These are phyloP conservation scores for Miichthys miiuy DNA, from an alignment of 2,797 vertebrate genomes.

Conservation along the genomic window DNA sequence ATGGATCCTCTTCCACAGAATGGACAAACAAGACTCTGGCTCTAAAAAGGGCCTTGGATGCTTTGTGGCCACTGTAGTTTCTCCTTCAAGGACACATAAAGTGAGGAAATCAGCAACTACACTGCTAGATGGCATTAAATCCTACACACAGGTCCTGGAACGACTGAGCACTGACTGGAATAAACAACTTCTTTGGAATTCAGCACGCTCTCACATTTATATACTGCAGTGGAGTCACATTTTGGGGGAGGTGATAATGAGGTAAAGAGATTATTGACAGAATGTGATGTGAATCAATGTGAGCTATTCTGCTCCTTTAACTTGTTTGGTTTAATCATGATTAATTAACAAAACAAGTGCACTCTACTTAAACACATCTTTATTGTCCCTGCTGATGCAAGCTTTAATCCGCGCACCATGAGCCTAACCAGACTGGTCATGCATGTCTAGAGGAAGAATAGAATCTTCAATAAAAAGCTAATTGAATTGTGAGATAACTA, in stretches of 20 bases:
- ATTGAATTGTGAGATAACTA: constrained; percentile 24
- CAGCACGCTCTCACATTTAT: neutral
- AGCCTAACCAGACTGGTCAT: neutral
- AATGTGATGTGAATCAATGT: constrained; percentile 18
- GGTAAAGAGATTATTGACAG: constrained; percentile 16
- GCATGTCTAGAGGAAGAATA: neutral
- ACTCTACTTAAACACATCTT: neutral
- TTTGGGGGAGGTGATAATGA: constrained; percentile 26
- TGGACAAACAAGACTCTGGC: too few species aligned
- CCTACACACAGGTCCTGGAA: neutral
- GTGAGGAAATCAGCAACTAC: too few species aligned
- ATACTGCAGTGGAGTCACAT: constrained; percentile 2
- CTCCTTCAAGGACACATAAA: too few species aligned
- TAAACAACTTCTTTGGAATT: neutral
- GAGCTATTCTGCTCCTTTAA: neutral
- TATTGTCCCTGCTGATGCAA: neutral
- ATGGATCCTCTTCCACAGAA: too few species aligned
- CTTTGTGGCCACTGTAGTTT: too few species aligned
- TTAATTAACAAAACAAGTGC: neutral
- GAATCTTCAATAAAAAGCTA: neutral
- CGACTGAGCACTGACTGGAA: constrained; percentile 5
- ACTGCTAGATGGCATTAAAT: too few species aligned
- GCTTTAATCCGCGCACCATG: neutral
- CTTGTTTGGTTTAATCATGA: neutral
- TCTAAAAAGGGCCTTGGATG: too few species aligned